Evolutionary conservation across 2,113 vertebrate genomes (phyloP).

Genomic region (Trichechus manatus): DNA sequence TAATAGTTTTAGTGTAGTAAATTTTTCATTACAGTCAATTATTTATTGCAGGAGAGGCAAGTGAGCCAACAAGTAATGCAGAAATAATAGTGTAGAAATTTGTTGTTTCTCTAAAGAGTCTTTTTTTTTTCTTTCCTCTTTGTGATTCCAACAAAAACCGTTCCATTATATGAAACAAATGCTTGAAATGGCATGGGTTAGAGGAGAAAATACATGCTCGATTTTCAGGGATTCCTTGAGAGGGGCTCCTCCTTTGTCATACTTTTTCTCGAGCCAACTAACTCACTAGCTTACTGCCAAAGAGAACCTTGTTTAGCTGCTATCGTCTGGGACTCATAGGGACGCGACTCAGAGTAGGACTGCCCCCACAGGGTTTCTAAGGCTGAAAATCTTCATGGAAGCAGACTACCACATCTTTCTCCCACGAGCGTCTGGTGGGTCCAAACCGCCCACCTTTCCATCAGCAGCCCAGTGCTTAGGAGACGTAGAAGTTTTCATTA

Average conservation of each 20-base stretch:
- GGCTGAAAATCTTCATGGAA: no score
- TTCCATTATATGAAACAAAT: slow-evolving; percentile 59
- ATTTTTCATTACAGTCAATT: slow-evolving; percentile 88
- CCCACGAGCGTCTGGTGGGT: no score
- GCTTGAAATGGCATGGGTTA: neutral
- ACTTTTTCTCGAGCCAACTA: neutral
- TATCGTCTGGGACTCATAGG: neutral
- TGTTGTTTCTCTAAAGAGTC: slow-evolving; percentile 71
- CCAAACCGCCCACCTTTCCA: no score
- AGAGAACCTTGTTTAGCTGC: neutral
- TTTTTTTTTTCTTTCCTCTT: neutral
- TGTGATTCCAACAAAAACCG: slow-evolving; percentile 43
- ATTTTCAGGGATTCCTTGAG: neutral
- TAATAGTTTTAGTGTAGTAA: slow-evolving; percentile 86
- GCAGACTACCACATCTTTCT: no score
- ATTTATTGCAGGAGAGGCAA: slow-evolving; percentile 86
- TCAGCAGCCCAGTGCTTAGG: neutral
- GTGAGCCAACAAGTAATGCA: slow-evolving; percentile 79
- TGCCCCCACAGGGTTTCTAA: no score
- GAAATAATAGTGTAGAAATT: slow-evolving; percentile 83
- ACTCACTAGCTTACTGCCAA: neutral
- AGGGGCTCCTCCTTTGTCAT: neutral
- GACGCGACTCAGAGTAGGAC: neutral
- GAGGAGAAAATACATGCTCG: neutral
- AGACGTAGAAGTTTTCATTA: neutral